A percentile compares a stretch with the other conserved stretches of the same genome.
Conservation (phyloP, 23 tunicate genomes). For the Oikopleura dioica region DNA sequence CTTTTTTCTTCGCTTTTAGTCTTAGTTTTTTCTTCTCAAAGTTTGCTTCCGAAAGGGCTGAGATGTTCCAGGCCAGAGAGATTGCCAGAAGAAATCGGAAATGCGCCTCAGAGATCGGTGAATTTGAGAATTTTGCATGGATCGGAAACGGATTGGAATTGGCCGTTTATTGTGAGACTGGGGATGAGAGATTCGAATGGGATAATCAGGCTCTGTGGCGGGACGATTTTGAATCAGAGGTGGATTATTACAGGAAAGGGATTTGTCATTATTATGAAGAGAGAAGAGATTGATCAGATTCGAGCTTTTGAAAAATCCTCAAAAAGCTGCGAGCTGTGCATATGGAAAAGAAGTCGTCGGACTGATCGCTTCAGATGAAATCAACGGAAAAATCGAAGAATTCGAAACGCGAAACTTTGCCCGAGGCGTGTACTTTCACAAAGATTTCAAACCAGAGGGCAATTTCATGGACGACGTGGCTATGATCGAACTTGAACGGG, state of each 20-base stretch:
- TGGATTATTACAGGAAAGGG: slow-evolving; percentile 12
- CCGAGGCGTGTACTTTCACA: not conserved
- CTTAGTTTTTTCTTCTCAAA: not conserved
- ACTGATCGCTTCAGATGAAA: not conserved
- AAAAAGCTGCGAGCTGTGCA: slow-evolving; percentile 3
- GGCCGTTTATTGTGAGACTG: not conserved
- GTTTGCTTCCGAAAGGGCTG: not conserved
- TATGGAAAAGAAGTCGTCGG: slow-evolving; percentile 1
- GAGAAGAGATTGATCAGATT: too few species aligned
- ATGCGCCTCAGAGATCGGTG: not conserved
- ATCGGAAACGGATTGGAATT: not conserved
- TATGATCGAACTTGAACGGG: not conserved
- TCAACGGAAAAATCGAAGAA: slow-evolving; percentile 9
- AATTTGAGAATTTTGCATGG: not conserved
- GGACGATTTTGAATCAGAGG: not conserved
- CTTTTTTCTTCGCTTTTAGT: too few species aligned
- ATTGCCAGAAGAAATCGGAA: not conserved
- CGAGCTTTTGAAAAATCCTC: too few species aligned
- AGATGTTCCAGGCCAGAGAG: not conserved
- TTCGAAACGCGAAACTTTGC: not conserved
- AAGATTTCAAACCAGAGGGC: not conserved
- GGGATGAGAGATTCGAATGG: slow-evolving; percentile 7
- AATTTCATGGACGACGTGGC: not conserved
- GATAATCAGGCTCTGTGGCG: not conserved
- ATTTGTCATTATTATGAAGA: too few species aligned